These are phyloP conservation scores for Dynastes hyllus DNA, from an alignment of 2,888 invertebrate species.

Conservation along the genomic window DNA sequence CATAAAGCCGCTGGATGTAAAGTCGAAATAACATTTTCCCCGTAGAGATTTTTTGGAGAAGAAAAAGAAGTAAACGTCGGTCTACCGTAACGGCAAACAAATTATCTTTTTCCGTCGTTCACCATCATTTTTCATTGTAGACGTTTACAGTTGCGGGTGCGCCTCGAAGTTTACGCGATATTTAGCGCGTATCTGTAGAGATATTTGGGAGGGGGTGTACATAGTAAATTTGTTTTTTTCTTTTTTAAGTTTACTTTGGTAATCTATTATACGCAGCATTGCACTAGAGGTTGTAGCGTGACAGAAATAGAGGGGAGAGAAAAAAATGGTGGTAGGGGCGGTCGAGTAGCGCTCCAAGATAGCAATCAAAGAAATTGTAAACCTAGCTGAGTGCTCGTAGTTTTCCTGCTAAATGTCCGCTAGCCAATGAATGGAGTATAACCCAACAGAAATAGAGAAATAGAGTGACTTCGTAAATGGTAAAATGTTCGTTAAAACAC, in stretches of 20 bases:
- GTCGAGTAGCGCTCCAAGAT: no score
- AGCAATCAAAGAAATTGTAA: no score
- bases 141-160: slow-evolving; percentile 39
- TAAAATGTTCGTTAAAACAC: no score
- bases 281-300: no score
- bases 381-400: no score
- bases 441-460: no score
- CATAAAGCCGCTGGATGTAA: slow-evolving; percentile 47
- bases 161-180: slow-evolving; percentile 42
- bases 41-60: slow-evolving; percentile 50
- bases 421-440: no score
- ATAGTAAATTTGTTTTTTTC: background rate
- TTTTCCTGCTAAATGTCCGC: no score
- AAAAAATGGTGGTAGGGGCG: no score
- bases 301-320: background rate
- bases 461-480: no score
- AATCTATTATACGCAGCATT: no score
- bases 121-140: slow-evolving; percentile 48
- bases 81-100: slow-evolving; percentile 48
- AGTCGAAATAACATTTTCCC: slow-evolving; percentile 42
- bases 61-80: slow-evolving; percentile 22
- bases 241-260: background rate
- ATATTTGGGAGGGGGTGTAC: slow-evolving; percentile 4
- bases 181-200: slow-evolving; percentile 33
- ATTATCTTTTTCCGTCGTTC: slow-evolving; percentile 47